Conservation (phyloP, 2,113 vertebrate genomes). For the Hemibagrus wyckioides region DNA sequence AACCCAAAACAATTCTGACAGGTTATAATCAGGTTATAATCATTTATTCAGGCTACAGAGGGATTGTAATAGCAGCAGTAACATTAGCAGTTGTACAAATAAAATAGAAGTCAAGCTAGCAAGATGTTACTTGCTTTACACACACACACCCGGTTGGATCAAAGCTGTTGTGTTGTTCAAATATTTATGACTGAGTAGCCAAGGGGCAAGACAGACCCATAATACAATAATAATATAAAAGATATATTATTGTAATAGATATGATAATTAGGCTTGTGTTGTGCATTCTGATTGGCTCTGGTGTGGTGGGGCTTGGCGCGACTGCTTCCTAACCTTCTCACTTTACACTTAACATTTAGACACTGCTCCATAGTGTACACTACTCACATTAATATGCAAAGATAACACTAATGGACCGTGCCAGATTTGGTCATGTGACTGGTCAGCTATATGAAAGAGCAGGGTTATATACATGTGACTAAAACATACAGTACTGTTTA, state of each 20-base stretch:
- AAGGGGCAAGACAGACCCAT: no score
- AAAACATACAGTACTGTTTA: background rate
- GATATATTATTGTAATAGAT: background rate
- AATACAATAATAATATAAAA: background rate
- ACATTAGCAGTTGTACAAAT: background rate
- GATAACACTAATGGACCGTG: background rate
- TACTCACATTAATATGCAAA: background rate
- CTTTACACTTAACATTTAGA: background rate
- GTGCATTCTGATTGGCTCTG: background rate
- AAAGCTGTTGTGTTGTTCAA: background rate
- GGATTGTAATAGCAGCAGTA: background rate
- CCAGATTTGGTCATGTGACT: conserved; percentile 3
- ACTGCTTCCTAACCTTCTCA: background rate
- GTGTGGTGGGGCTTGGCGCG: background rate
- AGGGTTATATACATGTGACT: background rate
- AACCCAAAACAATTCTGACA: background rate
- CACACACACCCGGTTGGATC: background rate
- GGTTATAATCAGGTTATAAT: no score
- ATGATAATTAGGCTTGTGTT: background rate
- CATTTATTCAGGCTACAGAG: background rate
- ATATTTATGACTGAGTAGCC: background rate
- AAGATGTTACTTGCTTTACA: background rate
- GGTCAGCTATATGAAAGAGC: no score
- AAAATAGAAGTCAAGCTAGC: background rate
- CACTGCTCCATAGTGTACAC: background rate